Evolutionary conservation across 37 sponge, comb jelly and placozoan genomes (phyloP).

Genomic region (Hormiphora californensis): DNA sequence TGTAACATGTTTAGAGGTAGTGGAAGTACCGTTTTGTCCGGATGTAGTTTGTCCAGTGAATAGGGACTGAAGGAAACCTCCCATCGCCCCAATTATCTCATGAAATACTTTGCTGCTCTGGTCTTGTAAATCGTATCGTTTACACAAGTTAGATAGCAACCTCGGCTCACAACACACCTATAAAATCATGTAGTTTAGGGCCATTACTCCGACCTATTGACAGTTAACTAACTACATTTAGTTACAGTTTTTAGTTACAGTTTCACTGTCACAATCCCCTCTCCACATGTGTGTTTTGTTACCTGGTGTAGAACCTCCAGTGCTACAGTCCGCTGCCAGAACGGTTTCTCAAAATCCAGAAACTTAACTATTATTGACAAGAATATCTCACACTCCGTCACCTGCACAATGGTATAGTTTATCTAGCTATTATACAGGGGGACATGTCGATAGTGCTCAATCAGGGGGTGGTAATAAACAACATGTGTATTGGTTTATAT

Average conservation of each 20-base stretch:
- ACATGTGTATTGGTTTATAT: too few species aligned
- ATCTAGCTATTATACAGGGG: neutral
- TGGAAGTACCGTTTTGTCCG: neutral
- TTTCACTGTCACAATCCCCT: neutral
- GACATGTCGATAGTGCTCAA: neutral
- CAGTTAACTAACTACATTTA: neutral
- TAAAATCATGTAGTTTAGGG: neutral
- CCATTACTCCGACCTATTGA: neutral
- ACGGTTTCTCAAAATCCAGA: conserved; percentile 79
- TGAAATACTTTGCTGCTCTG: conserved; percentile 80
- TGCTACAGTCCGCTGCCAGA: conserved; percentile 90
- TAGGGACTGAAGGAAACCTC: conserved; percentile 76
- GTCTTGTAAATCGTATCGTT: conserved; percentile 87
- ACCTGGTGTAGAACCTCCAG: conserved; percentile 81
- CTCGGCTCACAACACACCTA: conserved; percentile 9
- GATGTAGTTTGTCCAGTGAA: conserved; percentile 56
- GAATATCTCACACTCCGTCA: conserved; percentile 96
- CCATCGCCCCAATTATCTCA: conserved; percentile 76
- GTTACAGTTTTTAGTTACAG: neutral
- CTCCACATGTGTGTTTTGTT: neutral
- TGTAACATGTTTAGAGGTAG: neutral
- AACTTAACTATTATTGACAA: conserved; percentile 87
- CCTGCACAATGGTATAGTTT: conserved; percentile 51
- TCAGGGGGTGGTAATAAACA: too few species aligned
- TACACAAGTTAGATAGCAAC: conserved; percentile 60